A percentile compares a stretch with the other conserved stretches of the same genome.
Evolutionary conservation across 1,140 invertebrate species (phyloP).

Genomic region (Drosophila pandora): DNA sequence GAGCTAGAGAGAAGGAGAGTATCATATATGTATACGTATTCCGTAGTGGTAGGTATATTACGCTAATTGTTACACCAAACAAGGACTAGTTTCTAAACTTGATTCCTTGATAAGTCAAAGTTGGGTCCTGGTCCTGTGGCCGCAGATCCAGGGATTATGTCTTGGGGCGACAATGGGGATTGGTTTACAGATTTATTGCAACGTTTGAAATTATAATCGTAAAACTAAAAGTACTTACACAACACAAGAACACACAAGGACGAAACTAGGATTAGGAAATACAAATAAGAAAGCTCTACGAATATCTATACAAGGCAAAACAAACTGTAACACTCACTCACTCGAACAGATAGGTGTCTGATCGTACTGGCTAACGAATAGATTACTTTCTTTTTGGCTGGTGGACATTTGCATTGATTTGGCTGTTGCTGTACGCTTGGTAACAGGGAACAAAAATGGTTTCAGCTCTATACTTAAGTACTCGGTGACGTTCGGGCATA

Average conservation of each 20-base stretch:
- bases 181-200: slow-evolving; percentile 59
- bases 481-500: slow-evolving; percentile 67
- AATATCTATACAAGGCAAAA: slow-evolving; percentile 10
- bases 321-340: slow-evolving; percentile 24
- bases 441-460: slow-evolving; percentile 34
- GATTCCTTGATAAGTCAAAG: slow-evolving; percentile 46
- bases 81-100: slow-evolving; percentile 66
- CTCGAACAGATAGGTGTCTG: slow-evolving; percentile 18
- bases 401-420: slow-evolving; percentile 50
- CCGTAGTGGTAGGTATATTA: slow-evolving; percentile 54
- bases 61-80: slow-evolving; percentile 62
- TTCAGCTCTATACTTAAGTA: slow-evolving; percentile 64
- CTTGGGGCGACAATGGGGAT: slow-evolving; percentile 1
- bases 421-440: slow-evolving; percentile 11
- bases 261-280: slow-evolving; percentile 34
- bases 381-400: slow-evolving; percentile 23
- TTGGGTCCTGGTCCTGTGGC: slow-evolving; percentile 28
- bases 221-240: slow-evolving; percentile 34
- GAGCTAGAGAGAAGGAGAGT: slow-evolving; percentile 42
- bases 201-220: slow-evolving; percentile 44
- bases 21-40: slow-evolving; percentile 65
- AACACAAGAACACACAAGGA: slow-evolving; percentile 35
- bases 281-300: slow-evolving; percentile 54
- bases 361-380: slow-evolving; percentile 34
- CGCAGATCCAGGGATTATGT: not conserved